Percentiles rank a stretch among this genome's conserved stretches.
Evolutionary conservation across 2,113 vertebrate genomes (phyloP).

Genomic region (Chitala chitala): DNA sequence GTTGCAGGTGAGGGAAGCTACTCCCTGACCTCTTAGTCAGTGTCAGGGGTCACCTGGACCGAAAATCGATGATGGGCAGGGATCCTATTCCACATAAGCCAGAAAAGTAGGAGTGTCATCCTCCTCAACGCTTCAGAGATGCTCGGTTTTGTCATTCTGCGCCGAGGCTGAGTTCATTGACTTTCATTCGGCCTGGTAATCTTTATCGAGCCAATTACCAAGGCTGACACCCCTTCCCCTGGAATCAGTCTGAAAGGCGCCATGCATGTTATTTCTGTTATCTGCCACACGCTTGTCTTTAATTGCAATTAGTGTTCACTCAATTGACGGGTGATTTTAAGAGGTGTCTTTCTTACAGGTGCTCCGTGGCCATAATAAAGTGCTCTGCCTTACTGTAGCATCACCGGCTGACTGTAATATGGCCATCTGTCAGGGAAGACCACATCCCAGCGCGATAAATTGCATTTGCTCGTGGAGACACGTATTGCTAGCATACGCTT

Average conservation of each 20-base stretch:
- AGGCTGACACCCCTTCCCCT: neutral
- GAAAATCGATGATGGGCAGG: neutral
- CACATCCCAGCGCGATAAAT: too few species aligned
- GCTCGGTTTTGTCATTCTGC: neutral
- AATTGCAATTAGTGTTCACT: neutral
- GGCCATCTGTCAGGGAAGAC: too few species aligned
- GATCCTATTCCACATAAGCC: neutral
- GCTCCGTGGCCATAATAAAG: too few species aligned
- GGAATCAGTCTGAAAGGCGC: neutral
- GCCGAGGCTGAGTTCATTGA: neutral
- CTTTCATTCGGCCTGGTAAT: slow-evolving; percentile 14
- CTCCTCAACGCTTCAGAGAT: neutral
- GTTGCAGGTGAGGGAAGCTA: slow-evolving; percentile 17
- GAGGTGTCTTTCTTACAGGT: neutral
- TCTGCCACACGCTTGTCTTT: neutral
- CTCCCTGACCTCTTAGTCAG: neutral
- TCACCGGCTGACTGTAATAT: too few species aligned
- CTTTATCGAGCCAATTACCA: neutral
- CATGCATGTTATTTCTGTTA: neutral
- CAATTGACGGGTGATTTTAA: neutral
- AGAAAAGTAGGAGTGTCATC: neutral
- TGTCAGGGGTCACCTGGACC: neutral
- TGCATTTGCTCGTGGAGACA: too few species aligned
- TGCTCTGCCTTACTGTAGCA: too few species aligned
- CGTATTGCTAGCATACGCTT: too few species aligned